Evolutionary conservation across 1,140 invertebrate species (phyloP), one percentile per base, ranked within the genome.

Genomic region (Grapholita molesta): DNA sequence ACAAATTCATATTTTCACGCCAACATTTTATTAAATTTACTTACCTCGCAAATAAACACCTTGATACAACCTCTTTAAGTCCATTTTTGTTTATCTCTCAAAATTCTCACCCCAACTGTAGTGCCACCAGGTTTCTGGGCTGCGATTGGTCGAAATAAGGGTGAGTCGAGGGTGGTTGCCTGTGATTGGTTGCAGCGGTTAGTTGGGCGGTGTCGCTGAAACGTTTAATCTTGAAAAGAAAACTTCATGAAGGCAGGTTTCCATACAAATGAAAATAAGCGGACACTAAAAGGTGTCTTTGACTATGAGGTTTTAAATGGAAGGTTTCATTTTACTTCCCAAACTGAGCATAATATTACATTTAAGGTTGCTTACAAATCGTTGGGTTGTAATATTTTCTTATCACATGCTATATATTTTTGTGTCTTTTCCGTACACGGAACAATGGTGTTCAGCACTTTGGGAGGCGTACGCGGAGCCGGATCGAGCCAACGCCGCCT

Each of bases 181-280:
- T 18, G 61, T 78, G 74, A 88, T 89, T 91, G 85, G 89, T 42
- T 71, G 67, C 84, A 88, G 76, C 76, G 32, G 82, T 68, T 80
- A 76, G 72, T 70, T 23, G 75, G 88, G 88, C 84, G 88, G 78
- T 80, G 76, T 77, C 75, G 77, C 70, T 76, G 68, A 57, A 42
- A 68, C 68, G 25, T 61, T 6, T 30, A 12, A 61, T 61, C 7
- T 30, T 12, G 24, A n/a, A 61, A 25, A 12, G 3, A 57, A 57
- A 25, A n/a, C 23, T 28, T 61, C 11, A 12, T 61, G 25, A 28
- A 30, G 24, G 5, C 38, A 52, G 69, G 64, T 69, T 53, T 52
- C 66, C 53, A 5, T 12, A 57, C 53, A 57, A 48, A 48, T 48
- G 21, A 8, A 15, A 18, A 42, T 6, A 12, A 2, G 9, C 9